Evolutionary conservation across 2,113 vertebrate species (phyloP), one percentile per base, ranked within the genome.

Genomic region (Pelmatolapia mariae): DNA sequence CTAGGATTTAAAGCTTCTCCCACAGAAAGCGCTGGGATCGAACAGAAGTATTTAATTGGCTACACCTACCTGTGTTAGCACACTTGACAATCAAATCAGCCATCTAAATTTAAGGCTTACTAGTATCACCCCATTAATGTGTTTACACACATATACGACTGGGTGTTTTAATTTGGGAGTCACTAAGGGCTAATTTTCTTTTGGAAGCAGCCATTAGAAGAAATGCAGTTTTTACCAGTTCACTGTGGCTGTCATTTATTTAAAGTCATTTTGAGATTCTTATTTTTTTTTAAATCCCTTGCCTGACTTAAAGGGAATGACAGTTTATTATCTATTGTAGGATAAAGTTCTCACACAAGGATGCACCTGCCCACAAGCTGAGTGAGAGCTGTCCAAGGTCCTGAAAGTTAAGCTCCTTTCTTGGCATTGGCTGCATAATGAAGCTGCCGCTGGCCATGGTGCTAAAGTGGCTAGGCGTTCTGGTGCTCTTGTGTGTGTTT

Each of bases 401-500:
- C 89, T 91, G 88, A 89, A 89, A 92, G 87, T 94, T 93, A 93
- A 94, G 89, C 91, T 88, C 73, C 81, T 89, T 79, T 92, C 80
- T 89, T 91, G 91, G 90, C 85, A 12, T 81, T 87, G 85, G 78
- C 82, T 89, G 45, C 80, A 87, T 91, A 85, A 79, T 83, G 84
- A 88, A 84, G 80, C 91, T 91, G 84, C 66, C 80, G 73, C 90
- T 92, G 91, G 89, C 91, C 87, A 50, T 85, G 87, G 86, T 91
- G 87, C 88, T 93, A 87, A 91, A 87, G 87, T 88, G 80, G 86
- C 80, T 76, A 84, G 38, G 79, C 61, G 52, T 71, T 50, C 11
- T 57, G 71, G 31, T 78, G 45, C 15, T 19, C n/a, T 40, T 53
- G 4, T 86, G 78, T 71, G 61, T 82, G 71, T 88, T 47, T n/a